A percentile compares a stretch with the other conserved stretches of the same genome.
phyloP scores from a whole-genome alignment of 2,113 vertebrate genomes.

The Fregata magnificens region DNA sequence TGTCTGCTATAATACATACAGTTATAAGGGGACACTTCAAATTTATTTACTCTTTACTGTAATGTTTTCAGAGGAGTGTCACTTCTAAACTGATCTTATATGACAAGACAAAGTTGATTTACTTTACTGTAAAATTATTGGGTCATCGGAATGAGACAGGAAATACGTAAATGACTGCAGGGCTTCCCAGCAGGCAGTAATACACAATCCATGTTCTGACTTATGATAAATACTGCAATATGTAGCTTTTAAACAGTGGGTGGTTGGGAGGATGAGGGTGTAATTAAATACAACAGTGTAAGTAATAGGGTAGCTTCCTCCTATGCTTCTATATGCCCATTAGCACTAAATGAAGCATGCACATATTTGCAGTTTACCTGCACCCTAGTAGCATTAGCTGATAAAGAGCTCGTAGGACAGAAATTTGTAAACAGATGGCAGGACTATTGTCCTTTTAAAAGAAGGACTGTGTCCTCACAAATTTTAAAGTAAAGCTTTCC shows the following conservation, averaged over 20 bases:
- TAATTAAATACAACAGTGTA: neutral
- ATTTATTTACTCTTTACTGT: neutral
- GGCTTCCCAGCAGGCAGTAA: neutral
- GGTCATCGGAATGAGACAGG: neutral
- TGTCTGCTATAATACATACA: neutral
- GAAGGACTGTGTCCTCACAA: neutral
- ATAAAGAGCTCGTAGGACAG: neutral
- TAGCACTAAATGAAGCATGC: neutral
- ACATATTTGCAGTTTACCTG: neutral
- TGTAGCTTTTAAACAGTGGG: neutral
- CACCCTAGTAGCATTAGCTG: neutral
- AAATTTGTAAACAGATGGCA: neutral
- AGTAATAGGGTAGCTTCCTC: neutral
- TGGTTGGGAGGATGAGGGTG: neutral
- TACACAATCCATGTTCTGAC: neutral
- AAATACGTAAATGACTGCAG: neutral
- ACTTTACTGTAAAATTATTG: neutral
- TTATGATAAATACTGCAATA: neutral
- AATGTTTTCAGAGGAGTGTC: neutral
- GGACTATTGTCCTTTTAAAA: neutral
- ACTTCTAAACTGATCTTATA: neutral
- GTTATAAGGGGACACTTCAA: neutral
- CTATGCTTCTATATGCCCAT: neutral
- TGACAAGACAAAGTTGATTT: neutral
- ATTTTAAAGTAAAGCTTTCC: neutral